These are phyloP conservation scores for Panurus biarmicus DNA, from an alignment of 2,113 vertebrate species.

Conservation along the genomic window DNA sequence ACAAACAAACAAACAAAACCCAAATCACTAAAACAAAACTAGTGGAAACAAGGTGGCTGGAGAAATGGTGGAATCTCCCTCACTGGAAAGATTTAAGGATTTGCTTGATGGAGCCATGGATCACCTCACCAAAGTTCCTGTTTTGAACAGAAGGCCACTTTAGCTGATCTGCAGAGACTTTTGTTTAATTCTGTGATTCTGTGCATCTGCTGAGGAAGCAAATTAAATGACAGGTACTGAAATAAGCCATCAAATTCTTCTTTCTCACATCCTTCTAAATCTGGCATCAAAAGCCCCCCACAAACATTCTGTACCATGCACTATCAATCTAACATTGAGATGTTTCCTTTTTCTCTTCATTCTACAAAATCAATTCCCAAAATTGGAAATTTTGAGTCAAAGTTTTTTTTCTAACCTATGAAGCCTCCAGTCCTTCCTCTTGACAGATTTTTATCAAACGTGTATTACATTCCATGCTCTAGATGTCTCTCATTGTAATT, in stretches of 20 bases:
- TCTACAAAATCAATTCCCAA: not conserved
- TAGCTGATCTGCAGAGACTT: not conserved
- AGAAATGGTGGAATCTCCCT: not conserved
- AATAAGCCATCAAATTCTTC: not conserved
- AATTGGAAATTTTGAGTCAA: not conserved
- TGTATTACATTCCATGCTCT: not conserved
- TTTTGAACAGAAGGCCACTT: not conserved
- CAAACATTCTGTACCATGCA: not conserved
- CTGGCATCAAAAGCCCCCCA: not conserved
- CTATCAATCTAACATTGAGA: not conserved
- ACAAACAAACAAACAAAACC: fast-evolving
- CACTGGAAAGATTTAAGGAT: not conserved
- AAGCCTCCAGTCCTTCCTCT: not conserved
- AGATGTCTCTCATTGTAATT: not conserved
- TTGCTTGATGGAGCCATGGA: not conserved
- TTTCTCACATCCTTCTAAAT: not conserved
- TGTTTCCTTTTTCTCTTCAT: not conserved
- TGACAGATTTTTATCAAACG: not conserved
- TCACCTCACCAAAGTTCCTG: not conserved
- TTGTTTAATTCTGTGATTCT: not conserved
- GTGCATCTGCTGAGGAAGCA: not conserved
- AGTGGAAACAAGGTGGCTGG: not conserved
- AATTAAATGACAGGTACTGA: not conserved
- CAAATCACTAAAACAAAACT: not conserved
- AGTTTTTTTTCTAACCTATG: not conserved